Percentiles rank a stretch among this genome's conserved stretches.
phyloP scores from a whole-genome alignment of 2,888 invertebrate genomes.

The Sphaeridia pumilis region DNA sequence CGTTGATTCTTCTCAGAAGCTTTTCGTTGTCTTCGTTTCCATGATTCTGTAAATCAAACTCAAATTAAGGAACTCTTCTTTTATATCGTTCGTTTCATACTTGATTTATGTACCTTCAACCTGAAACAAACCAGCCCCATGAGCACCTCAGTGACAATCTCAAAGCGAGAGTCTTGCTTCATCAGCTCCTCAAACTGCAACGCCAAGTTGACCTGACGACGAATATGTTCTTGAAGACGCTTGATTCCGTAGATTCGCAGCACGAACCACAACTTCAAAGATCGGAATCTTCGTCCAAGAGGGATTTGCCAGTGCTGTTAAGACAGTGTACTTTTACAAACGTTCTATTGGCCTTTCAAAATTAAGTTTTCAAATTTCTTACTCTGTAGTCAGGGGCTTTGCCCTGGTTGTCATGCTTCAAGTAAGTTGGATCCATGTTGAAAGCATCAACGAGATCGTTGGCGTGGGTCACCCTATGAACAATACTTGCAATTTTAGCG shows the following conservation, averaged over 20 bases:
- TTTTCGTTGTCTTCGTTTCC: conserved; percentile 70
- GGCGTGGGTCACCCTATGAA: conserved; percentile 57
- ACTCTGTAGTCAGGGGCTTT: conserved; percentile 80
- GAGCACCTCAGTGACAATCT: conserved; percentile 75
- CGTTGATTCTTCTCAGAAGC: conserved; percentile 71
- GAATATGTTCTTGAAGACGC: conserved; percentile 73
- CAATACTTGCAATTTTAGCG: too few species aligned
- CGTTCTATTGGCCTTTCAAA: too few species aligned
- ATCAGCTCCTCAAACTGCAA: conserved; percentile 75
- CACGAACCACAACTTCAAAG: conserved; percentile 92
- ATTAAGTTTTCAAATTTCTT: too few species aligned
- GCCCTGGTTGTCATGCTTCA: conserved; percentile 87
- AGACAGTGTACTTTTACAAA: too few species aligned
- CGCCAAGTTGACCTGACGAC: conserved; percentile 73
- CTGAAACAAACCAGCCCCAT: conserved; percentile 95
- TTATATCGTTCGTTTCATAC: not conserved
- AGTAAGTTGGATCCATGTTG: conserved; percentile 91
- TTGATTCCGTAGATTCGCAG: conserved; percentile 76
- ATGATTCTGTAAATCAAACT: conserved; percentile 38
- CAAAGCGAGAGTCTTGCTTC: conserved; percentile 65
- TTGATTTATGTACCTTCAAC: conserved; percentile 52
- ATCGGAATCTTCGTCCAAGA: conserved; percentile 78
- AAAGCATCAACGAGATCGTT: conserved; percentile 86
- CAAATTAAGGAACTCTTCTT: not conserved
- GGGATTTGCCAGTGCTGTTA: conserved; percentile 88